Conservation (phyloP, 2,113 vertebrate species). For the Cyprinodon variegatus region DNA sequence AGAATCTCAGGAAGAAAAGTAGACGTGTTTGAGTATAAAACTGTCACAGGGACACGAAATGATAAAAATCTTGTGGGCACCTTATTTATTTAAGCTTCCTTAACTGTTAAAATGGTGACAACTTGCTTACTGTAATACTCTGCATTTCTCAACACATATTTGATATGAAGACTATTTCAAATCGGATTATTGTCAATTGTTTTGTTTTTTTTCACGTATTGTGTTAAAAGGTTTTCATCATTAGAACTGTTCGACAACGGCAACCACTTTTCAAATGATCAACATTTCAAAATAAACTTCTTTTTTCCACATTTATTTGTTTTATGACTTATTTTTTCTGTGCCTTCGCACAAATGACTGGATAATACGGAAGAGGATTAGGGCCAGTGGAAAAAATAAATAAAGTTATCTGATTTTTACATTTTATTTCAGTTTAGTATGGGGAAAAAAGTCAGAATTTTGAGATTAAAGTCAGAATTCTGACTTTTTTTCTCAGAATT, state of each 20-base stretch:
- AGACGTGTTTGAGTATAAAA: conserved; percentile 56
- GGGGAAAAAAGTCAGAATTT: too few relatives aligned
- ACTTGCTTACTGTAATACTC: conserved; percentile 39
- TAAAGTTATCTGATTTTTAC: too few relatives aligned
- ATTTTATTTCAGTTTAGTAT: too few relatives aligned
- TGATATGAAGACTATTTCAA: conserved; percentile 15
- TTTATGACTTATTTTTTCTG: neutral
- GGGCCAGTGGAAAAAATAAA: too few relatives aligned
- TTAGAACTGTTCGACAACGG: conserved; percentile 12
- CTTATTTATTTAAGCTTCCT: conserved; percentile 51
- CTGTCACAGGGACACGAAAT: conserved; percentile 20
- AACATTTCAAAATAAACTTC: conserved; percentile 64
- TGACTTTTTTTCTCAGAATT: too few relatives aligned
- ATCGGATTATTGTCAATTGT: conserved; percentile 37
- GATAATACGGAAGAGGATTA: neutral
- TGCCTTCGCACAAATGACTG: neutral
- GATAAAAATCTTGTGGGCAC: conserved; percentile 22
- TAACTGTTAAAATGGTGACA: conserved; percentile 18
- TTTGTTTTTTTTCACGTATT: conserved; percentile 52
- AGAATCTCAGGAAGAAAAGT: conserved; percentile 72
- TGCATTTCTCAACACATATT: conserved; percentile 36
- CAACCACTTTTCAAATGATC: conserved; percentile 47
- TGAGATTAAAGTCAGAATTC: too few relatives aligned
- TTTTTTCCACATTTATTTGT: conserved; percentile 53
- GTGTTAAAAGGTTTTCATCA: conserved; percentile 14